Evolutionary conservation across 2,797 vertebrate species (phyloP).

Genomic region (Pelobates cultripes): DNA sequence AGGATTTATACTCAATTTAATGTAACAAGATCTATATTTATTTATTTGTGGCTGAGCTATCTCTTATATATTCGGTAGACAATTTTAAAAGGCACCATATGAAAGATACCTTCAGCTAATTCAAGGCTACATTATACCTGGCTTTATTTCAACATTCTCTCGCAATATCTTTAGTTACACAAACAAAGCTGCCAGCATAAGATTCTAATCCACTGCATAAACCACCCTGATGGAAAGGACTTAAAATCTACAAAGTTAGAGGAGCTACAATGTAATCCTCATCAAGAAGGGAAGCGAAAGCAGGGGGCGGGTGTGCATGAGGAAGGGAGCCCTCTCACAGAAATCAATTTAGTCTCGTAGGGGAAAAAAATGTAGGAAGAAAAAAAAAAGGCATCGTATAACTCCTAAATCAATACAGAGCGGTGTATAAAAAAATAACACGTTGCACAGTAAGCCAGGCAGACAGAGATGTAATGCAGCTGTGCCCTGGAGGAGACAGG

Average conservation of each 20-base stretch:
- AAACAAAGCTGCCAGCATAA: constrained; percentile 48
- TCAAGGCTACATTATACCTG: constrained; percentile 21
- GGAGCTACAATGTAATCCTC: constrained; percentile 45
- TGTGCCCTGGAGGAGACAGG: constrained; percentile 38
- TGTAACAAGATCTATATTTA: no score
- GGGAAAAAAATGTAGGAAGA: constrained; percentile 45
- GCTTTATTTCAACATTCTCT: constrained; percentile 32
- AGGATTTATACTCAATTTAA: no score
- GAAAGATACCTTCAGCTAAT: constrained; percentile 6
- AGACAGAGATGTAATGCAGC: constrained; percentile 55
- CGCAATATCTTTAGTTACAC: constrained; percentile 39
- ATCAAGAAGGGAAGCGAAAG: constrained; percentile 31
- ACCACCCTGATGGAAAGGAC: constrained; percentile 51
- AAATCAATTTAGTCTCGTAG: constrained; percentile 56
- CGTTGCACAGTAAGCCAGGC: constrained; percentile 47
- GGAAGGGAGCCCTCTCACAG: constrained; percentile 32
- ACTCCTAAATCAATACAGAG: constrained; percentile 53
- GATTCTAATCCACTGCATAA: constrained; percentile 51
- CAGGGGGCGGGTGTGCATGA: constrained; percentile 10
- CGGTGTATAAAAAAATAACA: constrained; percentile 55
- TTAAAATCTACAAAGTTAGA: constrained; percentile 53
- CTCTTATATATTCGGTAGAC: no score
- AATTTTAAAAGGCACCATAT: not conserved
- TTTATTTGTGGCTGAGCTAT: no score
- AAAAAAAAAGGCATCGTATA: constrained; percentile 43